phyloP scores from a whole-genome alignment of 2,113 vertebrate species.

The Hydrolagus affinis region DNA sequence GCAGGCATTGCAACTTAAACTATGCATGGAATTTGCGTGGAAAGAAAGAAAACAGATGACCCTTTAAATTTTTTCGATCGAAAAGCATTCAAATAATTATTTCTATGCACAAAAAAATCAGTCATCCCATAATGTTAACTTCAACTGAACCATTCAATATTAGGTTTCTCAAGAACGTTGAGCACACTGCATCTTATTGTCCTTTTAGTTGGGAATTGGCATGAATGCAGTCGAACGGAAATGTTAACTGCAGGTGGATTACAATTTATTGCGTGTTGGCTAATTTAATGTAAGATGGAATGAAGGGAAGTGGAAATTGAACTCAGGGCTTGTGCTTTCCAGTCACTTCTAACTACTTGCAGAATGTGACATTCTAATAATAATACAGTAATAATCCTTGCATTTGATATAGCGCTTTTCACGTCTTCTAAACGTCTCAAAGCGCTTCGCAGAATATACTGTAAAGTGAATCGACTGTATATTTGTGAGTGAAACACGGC shows the following conservation, averaged over 20 bases:
- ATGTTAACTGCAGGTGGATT: not conserved
- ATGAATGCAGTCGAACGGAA: not conserved
- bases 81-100: not conserved
- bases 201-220: not conserved
- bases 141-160: not conserved
- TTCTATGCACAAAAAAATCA: not conserved
- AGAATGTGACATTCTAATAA: too few species aligned
- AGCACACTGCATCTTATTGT: not conserved
- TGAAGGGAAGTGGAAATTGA: not conserved
- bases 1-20: not conserved
- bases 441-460: too few species aligned
- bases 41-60: not conserved
- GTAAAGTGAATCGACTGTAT: too few species aligned
- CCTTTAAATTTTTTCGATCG: not conserved
- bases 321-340: not conserved
- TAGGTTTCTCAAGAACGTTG: not conserved
- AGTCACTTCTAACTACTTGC: not conserved
- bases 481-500: too few species aligned
- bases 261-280: not conserved
- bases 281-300: constrained; percentile 10
- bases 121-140: not conserved
- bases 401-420: too few species aligned
- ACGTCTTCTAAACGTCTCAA: too few species aligned
- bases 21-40: not conserved
- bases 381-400: too few species aligned